Conservation (phyloP, 2,113 vertebrate species). For the Malurus alboscapulatus region DNA sequence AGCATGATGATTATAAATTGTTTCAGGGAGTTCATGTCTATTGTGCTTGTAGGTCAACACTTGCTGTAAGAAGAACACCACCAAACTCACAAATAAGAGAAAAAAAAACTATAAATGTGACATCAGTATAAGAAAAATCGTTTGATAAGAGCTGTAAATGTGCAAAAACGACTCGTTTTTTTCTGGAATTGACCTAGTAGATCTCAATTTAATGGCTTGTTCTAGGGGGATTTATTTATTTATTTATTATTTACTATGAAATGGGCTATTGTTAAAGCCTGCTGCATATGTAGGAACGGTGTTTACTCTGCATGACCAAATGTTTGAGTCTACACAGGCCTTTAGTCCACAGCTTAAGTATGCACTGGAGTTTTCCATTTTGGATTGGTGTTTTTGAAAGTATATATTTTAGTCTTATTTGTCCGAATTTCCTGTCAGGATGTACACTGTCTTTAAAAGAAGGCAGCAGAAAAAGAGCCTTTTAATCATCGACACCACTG, state of each 20-base stretch:
- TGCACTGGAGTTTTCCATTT: background rate
- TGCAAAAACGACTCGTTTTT: background rate
- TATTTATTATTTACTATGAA: background rate
- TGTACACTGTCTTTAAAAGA: background rate
- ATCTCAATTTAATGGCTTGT: background rate
- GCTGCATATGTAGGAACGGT: background rate
- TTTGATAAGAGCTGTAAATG: background rate
- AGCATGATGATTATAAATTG: conserved; percentile 30
- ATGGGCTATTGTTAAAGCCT: background rate
- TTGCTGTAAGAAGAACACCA: background rate
- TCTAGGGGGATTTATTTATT: background rate
- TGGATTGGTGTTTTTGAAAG: background rate
- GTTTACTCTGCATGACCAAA: background rate
- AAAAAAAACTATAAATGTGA: background rate
- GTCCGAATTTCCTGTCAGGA: background rate
- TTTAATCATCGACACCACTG: background rate
- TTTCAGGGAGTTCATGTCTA: background rate
- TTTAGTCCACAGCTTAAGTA: background rate
- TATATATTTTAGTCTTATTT: background rate
- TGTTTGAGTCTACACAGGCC: background rate
- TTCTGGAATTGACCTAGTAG: background rate
- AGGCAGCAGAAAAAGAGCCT: background rate
- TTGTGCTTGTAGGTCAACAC: background rate
- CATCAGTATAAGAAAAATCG: background rate
- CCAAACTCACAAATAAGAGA: background rate